Base-by-base conservation (phyloP, 2,888 invertebrate species). In the Pimpla rufipes region DNA sequence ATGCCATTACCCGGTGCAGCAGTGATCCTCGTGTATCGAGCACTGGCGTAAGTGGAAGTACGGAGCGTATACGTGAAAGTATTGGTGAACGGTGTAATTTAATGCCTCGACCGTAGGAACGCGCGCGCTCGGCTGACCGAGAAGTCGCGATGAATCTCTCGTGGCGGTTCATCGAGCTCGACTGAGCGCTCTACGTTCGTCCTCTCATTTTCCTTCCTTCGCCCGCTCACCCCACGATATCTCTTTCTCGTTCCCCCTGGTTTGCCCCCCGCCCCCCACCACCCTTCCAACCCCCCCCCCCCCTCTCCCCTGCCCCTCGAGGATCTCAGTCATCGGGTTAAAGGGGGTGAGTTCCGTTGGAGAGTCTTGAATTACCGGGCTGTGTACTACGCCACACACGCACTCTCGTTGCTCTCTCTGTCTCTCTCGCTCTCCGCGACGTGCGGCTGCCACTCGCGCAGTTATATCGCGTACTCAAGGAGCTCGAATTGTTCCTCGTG, bases 401-500 rank as follows among this genome's bases (percentile, higher is more conserved):
- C 82, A 59, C 82, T 75, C 73, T 74, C 78, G 79, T 79, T 76
- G 71, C 66, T 79, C 73, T 83, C 47, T 16, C n/a, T n/a, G n/a
- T n/a, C n/a, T n/a, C n/a, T n/a, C n/a, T n/a, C n/a, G n/a, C n/a
- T 50, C 50, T 21, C 52, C 11, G 7, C 8, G 8, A 52, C 52
- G 18, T 75, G 79, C n/a, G n/a, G n/a, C n/a, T n/a, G 64, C 83
- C 79, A 79, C 79, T 79, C 79, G 62, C n/a, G 16, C 64, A 47
- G 76, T 40, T 74, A 55, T 55, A 68, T 23, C 35, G 55, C 55
- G 45, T 11, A 64, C 21, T 29, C 45, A 62, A 74, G 45, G 67
- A 68, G 67, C 68, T 29, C 83, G 75, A 83, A 83, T 79, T 83
- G 75, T 75, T 57, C 70, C 79, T 76, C 83, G 71, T 79, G 79